A percentile compares a stretch with the other conserved stretches of the same genome.
These are phyloP conservation scores for Aethina tumida DNA, from an alignment of 1,140 invertebrate genomes.

Conservation along the genomic window DNA sequence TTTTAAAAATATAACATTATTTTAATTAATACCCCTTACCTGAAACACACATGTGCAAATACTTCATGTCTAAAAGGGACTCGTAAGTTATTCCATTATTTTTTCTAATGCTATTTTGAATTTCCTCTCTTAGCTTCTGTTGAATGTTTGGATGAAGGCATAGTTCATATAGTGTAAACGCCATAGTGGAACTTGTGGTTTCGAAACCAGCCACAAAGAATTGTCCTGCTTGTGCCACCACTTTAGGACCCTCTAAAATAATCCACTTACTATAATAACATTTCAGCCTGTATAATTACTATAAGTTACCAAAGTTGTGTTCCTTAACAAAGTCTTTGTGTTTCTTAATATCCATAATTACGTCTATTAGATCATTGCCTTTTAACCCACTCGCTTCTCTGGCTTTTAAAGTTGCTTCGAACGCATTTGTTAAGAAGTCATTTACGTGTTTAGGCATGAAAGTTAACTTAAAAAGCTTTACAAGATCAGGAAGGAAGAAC, in stretches of 20 bases:
- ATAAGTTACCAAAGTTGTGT: no score
- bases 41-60: constrained; percentile 42
- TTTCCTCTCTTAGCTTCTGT: constrained; percentile 35
- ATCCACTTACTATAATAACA: no score
- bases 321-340: constrained; percentile 8
- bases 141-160: constrained; percentile 37
- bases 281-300: no score
- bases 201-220: constrained; percentile 14
- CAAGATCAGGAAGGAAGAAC: background rate
- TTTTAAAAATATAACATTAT: constrained; percentile 12
- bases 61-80: constrained; percentile 36
- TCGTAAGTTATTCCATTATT: constrained; percentile 33
- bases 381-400: constrained; percentile 7
- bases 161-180: constrained; percentile 48
- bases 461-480: constrained; percentile 1
- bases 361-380: constrained; percentile 28
- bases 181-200: background rate
- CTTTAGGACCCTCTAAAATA: constrained; percentile 36
- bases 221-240: constrained; percentile 6
- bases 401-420: constrained; percentile 19
- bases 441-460: constrained; percentile 2
- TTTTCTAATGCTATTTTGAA: constrained; percentile 30
- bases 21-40: no score
- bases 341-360: constrained; percentile 21
- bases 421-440: constrained; percentile 16